These are phyloP conservation scores for Tinea trinotella DNA, from an alignment of 2,888 invertebrate species.

Conservation along the genomic window DNA sequence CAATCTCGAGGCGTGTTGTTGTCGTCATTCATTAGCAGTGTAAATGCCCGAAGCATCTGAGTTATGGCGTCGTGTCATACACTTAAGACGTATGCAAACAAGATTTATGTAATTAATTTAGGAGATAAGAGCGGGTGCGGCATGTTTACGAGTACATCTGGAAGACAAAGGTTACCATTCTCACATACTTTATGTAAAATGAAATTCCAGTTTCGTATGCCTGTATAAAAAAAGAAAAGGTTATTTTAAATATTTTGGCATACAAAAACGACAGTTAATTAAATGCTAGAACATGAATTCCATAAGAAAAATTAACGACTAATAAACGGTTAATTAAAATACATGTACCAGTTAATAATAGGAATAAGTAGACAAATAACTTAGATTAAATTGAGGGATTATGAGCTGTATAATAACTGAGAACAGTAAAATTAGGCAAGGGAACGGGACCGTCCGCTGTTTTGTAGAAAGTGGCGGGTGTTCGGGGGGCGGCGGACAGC, in stretches of 20 bases:
- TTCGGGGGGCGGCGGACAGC: slow-evolving; percentile 40
- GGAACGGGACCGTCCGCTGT: background rate
- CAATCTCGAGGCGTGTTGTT: slow-evolving; percentile 31
- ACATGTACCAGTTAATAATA: background rate
- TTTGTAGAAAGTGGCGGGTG: background rate
- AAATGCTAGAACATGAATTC: no score
- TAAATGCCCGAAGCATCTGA: slow-evolving; percentile 51
- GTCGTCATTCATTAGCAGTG: slow-evolving; percentile 62
- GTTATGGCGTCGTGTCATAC: slow-evolving; percentile 66
- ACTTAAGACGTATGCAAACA: slow-evolving; percentile 71
- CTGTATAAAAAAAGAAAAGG: no score
- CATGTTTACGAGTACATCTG: slow-evolving; percentile 42
- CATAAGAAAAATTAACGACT: no score
- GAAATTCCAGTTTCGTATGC: no score
- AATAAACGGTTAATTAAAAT: background rate
- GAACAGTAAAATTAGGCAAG: slow-evolving; percentile 5
- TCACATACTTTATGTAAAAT: background rate
- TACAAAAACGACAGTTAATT: no score
- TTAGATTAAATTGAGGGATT: slow-evolving; percentile 6
- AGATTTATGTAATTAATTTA: slow-evolving; percentile 73
- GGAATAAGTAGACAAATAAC: background rate
- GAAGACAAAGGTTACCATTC: background rate
- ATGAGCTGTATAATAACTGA: slow-evolving; percentile 1
- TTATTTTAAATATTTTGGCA: no score
- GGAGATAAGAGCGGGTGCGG: slow-evolving; percentile 63